Base-by-base conservation (phyloP, 2,113 vertebrate species). In the Mesocricetus auratus region DNA sequence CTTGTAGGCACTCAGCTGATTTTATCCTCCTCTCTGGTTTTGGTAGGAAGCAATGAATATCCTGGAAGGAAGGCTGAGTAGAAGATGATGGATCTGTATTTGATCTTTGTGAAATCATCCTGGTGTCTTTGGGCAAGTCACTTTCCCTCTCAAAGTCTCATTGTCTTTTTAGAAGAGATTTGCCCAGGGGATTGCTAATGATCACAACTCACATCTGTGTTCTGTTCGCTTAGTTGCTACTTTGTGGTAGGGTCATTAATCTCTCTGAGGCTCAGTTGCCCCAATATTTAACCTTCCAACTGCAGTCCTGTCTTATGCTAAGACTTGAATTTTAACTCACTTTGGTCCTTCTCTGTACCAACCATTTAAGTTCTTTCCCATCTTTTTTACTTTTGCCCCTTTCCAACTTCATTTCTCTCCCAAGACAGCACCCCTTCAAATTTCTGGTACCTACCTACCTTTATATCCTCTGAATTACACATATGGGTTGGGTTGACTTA, bases 121-220 rank as follows among this genome's bases (percentile, higher is more conserved):
- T 95, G 68, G 64, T 91, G n/a, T 86, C 64, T 62, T 83, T 91
- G 69, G 68, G 73, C 83, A 89, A 89, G 69, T 91, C 45, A 79
- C 78, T 69, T 91, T 13, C 31, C 21, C 42, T 82, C 78, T 90
- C 21, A 86, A 87, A 90, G 77, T 15, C 33, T 91, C 39, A 22
- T 69, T 64, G 53, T 92, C 60, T 85, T 86, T 64, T 82, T 71
- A 83, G 6, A 83, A 53, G 39, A 77, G 36, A 89, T 91, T 95
- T 87, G 36, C 86, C 16, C 24, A 91, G 74, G 77, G 64, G 26
- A 78, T 24, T 71, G 9, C 11, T 21, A 74, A 88, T 39, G 68
- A 90, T 45, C 24, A 24, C 75, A 92, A 4, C 24, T 79, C 26
- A 71, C 39, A 90, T 69, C 64, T 53, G 33, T n/a, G 33, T 56